Evolutionary conservation across 1,140 invertebrate genomes (phyloP).

Genomic region (Megalonaias nervosa): DNA sequence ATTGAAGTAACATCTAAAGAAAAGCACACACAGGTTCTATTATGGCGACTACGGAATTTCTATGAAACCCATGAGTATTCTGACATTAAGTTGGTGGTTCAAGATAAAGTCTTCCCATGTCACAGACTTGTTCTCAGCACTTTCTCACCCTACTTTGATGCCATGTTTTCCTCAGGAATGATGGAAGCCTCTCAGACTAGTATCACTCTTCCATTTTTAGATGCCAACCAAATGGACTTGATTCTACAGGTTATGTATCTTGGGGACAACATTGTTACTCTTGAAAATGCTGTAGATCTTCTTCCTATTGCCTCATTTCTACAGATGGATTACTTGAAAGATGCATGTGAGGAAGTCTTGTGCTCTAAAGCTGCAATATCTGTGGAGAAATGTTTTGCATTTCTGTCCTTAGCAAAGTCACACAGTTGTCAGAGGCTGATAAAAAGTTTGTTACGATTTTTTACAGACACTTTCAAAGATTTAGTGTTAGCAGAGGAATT

Average conservation of each 20-base stretch:
- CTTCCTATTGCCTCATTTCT: conserved; percentile 56
- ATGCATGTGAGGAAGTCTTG: conserved; percentile 58
- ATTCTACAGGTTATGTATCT: conserved; percentile 59
- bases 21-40: too few relatives aligned
- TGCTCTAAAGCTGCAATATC: too few relatives aligned
- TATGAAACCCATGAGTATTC: conserved; percentile 34
- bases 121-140: conserved; percentile 50
- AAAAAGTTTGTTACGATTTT: too few relatives aligned
- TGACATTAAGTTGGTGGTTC: conserved; percentile 43
- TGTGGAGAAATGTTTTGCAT: too few relatives aligned
- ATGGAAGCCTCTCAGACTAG: conserved; percentile 57
- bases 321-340: conserved; percentile 59
- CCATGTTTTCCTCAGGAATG: conserved; percentile 64
- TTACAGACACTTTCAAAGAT: too few relatives aligned
- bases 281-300: conserved; percentile 56
- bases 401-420: too few relatives aligned
- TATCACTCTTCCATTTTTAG: conserved; percentile 60
- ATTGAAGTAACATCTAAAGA: too few relatives aligned
- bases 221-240: conserved; percentile 50
- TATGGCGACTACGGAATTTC: too few relatives aligned
- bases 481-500: too few relatives aligned
- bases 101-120: conserved; percentile 44
- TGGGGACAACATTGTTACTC: conserved; percentile 49
- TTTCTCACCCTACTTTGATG: conserved; percentile 58
- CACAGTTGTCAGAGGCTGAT: too few relatives aligned